Evolutionary conservation across 2,113 vertebrate genomes (phyloP).

Genomic region (Diadophis punctatus): DNA sequence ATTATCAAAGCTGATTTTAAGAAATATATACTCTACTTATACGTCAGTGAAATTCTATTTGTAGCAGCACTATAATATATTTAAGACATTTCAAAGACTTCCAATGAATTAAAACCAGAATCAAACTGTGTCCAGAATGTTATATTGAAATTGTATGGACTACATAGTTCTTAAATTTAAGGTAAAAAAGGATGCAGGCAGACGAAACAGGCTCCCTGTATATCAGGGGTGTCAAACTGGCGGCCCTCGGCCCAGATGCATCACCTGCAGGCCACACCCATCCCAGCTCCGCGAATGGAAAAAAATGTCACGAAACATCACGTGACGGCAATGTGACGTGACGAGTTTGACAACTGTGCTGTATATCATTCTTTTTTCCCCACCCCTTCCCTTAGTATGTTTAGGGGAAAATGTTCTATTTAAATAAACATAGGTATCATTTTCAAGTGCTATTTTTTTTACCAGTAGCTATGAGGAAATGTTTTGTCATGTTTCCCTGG

Average conservation of each 20-base stretch:
- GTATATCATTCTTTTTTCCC: not conserved
- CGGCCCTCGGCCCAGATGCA: rapidly evolving
- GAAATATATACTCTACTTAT: not conserved
- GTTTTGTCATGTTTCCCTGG: constrained; percentile 39
- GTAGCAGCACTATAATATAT: not conserved
- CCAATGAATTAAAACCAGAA: not conserved
- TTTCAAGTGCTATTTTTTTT: constrained; percentile 25
- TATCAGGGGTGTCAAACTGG: too few relatives aligned
- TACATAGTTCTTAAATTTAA: not conserved
- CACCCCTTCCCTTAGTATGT: constrained; percentile 23
- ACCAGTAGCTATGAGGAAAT: constrained; percentile 18
- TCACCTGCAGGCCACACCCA: too few relatives aligned
- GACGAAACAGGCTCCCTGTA: not conserved
- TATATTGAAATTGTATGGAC: not conserved
- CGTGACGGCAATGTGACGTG: too few relatives aligned
- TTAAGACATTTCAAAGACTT: not conserved
- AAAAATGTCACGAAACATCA: too few relatives aligned
- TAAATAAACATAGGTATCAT: not conserved
- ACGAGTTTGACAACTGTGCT: too few relatives aligned
- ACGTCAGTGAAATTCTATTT: not conserved
- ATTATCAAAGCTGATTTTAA: not conserved
- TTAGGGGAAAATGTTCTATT: constrained; percentile 20
- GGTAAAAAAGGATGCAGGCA: not conserved
- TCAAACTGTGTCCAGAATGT: not conserved
- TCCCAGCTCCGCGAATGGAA: too few relatives aligned